Evolutionary conservation across 2,888 invertebrate genomes (phyloP).

Genomic region (Exocentrus adspersus): DNA sequence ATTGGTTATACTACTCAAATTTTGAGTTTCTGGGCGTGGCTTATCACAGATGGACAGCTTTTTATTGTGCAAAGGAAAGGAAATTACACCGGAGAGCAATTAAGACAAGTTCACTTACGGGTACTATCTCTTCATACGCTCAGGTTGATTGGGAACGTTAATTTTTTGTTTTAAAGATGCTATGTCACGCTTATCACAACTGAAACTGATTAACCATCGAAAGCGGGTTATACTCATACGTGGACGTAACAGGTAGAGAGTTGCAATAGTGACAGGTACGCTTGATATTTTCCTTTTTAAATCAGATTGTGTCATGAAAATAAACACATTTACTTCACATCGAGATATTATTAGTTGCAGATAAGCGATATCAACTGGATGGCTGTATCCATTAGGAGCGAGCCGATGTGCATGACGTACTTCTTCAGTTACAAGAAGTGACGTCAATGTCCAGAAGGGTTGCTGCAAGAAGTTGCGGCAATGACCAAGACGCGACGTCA

Average conservation of each 20-base stretch:
- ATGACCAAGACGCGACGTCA: too few species aligned
- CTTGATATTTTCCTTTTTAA: background rate
- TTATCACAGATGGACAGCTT: background rate
- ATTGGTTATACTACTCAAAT: background rate
- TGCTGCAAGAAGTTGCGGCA: too few species aligned
- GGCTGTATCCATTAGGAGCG: too few species aligned
- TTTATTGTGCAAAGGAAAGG: background rate
- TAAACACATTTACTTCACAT: too few species aligned
- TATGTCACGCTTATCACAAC: background rate
- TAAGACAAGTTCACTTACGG: background rate
- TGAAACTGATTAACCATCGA: background rate
- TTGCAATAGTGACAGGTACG: background rate
- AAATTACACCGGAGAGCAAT: background rate
- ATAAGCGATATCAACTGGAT: too few species aligned
- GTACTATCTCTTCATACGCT: background rate
- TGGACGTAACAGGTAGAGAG: background rate
- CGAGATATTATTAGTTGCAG: too few species aligned
- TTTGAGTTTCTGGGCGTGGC: background rate
- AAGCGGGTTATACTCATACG: background rate
- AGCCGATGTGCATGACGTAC: too few species aligned
- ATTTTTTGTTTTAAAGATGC: background rate
- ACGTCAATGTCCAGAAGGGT: too few species aligned
- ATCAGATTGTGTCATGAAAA: background rate
- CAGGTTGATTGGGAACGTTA: background rate
- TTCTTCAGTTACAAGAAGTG: too few species aligned